Conservation (phyloP, 1,140 invertebrate species). For the Drosophila pseudoananassae region DNA sequence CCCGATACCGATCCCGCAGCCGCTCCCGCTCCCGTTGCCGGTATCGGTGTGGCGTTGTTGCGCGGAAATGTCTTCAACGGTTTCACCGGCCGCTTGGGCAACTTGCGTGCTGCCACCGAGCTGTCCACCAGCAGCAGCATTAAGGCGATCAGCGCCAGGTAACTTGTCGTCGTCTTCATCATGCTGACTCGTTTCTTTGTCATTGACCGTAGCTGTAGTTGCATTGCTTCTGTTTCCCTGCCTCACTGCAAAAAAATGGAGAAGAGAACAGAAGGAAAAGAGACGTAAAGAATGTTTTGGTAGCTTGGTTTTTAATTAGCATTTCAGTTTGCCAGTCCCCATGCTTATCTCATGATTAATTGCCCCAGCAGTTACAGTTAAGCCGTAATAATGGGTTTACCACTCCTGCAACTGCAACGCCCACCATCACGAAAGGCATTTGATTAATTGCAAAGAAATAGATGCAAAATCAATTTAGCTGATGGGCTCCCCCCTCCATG, state of each 20-base stretch:
- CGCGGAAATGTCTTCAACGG: conserved; percentile 80
- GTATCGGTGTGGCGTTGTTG: conserved; percentile 68
- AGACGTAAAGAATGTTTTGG: conserved; percentile 52
- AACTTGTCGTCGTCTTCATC: conserved; percentile 42
- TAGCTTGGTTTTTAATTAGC: conserved; percentile 76
- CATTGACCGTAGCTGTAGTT: conserved; percentile 74
- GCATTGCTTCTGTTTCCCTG: conserved; percentile 25
- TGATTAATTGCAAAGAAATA: conserved; percentile 72
- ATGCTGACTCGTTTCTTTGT: conserved; percentile 73
- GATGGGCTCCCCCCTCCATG: conserved; percentile 32
- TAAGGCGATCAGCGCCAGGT: conserved; percentile 38
- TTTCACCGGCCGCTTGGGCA: conserved; percentile 77
- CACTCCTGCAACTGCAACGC: conserved; percentile 47
- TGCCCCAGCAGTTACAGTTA: conserved; percentile 73
- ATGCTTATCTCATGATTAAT: conserved; percentile 78
- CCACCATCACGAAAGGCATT: conserved; percentile 63
- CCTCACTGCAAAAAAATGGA: conserved; percentile 18
- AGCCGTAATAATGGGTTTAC: conserved; percentile 72
- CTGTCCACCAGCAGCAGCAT: conserved; percentile 59
- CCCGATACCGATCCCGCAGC: conserved; percentile 38
- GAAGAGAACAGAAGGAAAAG: neutral
- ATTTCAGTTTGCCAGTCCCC: conserved; percentile 48
- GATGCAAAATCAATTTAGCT: conserved; percentile 74
- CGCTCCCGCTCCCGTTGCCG: conserved; percentile 52
- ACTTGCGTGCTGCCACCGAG: conserved; percentile 67